Evolutionary conservation across 2,113 vertebrate species (phyloP).

Genomic region (Corythaeola cristata): DNA sequence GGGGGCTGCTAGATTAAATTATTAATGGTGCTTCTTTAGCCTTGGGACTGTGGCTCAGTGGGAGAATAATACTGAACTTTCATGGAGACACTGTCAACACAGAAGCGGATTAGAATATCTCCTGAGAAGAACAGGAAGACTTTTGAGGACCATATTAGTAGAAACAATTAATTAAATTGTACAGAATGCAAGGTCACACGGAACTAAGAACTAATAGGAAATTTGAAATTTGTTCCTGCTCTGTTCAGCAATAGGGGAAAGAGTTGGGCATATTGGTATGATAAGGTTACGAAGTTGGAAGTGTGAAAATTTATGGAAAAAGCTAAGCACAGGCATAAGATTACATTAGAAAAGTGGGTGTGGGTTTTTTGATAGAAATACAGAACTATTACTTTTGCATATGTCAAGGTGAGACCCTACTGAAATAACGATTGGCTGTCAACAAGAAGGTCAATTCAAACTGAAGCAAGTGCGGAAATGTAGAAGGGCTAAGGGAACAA

Average conservation of each 20-base stretch:
- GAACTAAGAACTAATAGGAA: not conserved
- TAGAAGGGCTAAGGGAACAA: not conserved
- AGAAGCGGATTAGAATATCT: not conserved
- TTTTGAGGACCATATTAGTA: not conserved
- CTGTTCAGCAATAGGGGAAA: not conserved
- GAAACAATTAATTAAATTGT: not conserved
- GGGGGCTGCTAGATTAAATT: not conserved
- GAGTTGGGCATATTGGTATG: not conserved
- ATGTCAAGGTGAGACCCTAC: not conserved
- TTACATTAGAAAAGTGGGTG: not conserved
- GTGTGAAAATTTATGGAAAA: not conserved
- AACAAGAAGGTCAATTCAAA: not conserved
- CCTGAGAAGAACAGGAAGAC: not conserved
- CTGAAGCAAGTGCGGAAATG: not conserved
- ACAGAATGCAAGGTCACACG: not conserved
- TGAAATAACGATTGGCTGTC: not conserved
- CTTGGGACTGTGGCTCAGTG: not conserved
- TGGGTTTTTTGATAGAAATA: not conserved
- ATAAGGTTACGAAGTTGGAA: not conserved
- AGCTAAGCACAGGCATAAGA: not conserved
- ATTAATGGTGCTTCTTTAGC: not conserved
- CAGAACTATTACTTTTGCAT: not conserved
- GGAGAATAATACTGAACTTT: not conserved
- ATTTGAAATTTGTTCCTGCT: not conserved
- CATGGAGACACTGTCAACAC: rapidly evolving